phyloP scores from a whole-genome alignment of 2,888 invertebrate species.

The Pristionchus arcanus region DNA sequence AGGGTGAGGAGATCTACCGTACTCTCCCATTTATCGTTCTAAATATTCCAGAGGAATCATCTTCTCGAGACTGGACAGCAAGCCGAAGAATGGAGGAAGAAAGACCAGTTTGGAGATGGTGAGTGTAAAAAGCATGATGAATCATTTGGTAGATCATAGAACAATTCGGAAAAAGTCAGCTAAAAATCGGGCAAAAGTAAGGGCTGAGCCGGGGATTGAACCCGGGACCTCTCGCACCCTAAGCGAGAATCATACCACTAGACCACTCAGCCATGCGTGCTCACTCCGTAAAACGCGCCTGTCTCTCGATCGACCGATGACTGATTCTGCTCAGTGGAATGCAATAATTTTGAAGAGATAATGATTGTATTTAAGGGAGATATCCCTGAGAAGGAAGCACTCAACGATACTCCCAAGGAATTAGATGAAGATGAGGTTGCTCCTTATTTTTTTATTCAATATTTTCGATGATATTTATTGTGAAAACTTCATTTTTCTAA shows the following conservation, averaged over 20 bases:
- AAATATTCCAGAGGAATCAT: conserved; percentile 67
- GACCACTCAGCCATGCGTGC: conserved; percentile 74
- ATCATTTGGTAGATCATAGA: background rate
- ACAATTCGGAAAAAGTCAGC: too few species aligned
- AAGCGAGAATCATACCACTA: conserved; percentile 80
- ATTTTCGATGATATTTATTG: background rate
- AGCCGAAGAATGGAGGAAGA: conserved; percentile 34
- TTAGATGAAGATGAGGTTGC: conserved; percentile 36
- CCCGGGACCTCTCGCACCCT: conserved; percentile 80
- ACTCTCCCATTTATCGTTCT: background rate
- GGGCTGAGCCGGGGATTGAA: conserved; percentile 76
- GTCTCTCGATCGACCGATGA: background rate
- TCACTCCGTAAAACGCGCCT: background rate
- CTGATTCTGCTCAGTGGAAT: background rate
- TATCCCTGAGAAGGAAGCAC: conserved; percentile 53
- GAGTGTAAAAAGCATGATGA: background rate
- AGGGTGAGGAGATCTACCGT: conserved; percentile 64
- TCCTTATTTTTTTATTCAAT: background rate
- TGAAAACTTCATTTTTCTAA: background rate
- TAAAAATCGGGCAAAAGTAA: conserved; percentile 24
- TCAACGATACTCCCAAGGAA: conserved; percentile 15
- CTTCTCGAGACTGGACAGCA: conserved; percentile 71
- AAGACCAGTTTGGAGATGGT: conserved; percentile 24
- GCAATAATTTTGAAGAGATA: background rate
- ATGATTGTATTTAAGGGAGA: conserved; percentile 10